Percentiles rank a stretch among this genome's conserved stretches.
phyloP scores from a whole-genome alignment of 2,113 vertebrate species.

The Atractosteus spatula region DNA sequence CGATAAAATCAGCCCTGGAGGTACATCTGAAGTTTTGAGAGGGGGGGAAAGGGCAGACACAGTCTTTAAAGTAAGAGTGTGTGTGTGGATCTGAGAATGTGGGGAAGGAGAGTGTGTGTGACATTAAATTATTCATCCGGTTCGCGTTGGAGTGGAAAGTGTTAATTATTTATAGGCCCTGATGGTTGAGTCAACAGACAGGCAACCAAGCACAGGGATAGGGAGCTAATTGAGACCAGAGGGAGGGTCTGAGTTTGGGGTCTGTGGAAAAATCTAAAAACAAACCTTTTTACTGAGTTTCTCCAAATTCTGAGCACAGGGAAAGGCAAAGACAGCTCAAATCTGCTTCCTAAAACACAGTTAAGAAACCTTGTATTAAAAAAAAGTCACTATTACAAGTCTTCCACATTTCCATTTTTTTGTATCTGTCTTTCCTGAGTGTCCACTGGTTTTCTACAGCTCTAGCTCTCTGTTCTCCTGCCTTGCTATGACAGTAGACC shows the following conservation, averaged over 20 bases:
- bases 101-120: conserved; percentile 12
- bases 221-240: conserved; percentile 43
- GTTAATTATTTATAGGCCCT: conserved; percentile 53
- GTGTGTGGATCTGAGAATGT: conserved; percentile 5
- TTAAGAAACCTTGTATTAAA: too few relatives aligned
- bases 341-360: background rate
- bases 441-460: background rate
- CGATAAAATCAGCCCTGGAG: conserved; percentile 33
- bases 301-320: background rate
- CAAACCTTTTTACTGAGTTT: background rate
- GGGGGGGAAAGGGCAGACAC: background rate
- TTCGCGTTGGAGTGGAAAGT: conserved; percentile 37
- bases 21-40: conserved; percentile 18
- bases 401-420: background rate
- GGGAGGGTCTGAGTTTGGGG: background rate
- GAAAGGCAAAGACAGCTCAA: background rate
- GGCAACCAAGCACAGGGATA: conserved; percentile 34
- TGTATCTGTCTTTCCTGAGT: background rate
- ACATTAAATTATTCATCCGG: conserved; percentile 40
- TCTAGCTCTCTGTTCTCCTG: too few relatives aligned
- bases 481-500: too few relatives aligned
- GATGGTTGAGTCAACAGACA: conserved; percentile 18
- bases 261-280: conserved; percentile 5
- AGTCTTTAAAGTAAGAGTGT: conserved; percentile 1
- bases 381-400: too few relatives aligned